Base-by-base conservation (phyloP, 2,797 vertebrate species). In the Coregonus ussuriensis region DNA sequence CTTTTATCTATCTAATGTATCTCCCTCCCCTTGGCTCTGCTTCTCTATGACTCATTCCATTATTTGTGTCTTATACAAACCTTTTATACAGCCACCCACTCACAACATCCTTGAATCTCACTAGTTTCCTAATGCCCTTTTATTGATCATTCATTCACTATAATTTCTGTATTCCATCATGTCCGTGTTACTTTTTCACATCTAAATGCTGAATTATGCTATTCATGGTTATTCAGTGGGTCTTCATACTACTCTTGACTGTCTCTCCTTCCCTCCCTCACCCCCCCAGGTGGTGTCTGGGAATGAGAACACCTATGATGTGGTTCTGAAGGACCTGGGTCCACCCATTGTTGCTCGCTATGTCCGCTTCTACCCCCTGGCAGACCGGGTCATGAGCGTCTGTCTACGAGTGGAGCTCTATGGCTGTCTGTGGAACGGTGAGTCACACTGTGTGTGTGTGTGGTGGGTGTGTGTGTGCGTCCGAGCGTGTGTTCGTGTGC, bases 321-420 rank as follows among this genome's bases (percentile, higher is more conserved):
- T 97, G 71, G 97, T 98, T 25, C 90, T 99, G 81, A 98, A 98
- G 86, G 97, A 99, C 88, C 93, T 99, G 14, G 94, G 97, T 0
- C 97, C 97, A 0, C 93, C 97, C 0, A 93, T 97, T 4, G 95
- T 98, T 73, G 96, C 97, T 0, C 94, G 96, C 0, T 95, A 95
- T 72, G 95, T 98, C 33, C 96, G 97, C 0, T 96, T 98, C 86
- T 97, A 96, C 84, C 97, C 97, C 0, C 91, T 96, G 68, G 96
- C 97, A 0, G 97, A 98, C 87, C 94, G 97, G 0, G 95, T 97
- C 78, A 98, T 98, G 97, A 99, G 97, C 0, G 97, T 99, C 67
- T 99, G 97, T 86, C 94, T 98, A 62, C 94, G 97, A n/a, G 95
- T 98, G 21, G 97, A 99, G 86, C 95, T 99, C 35, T 99, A 99